Conservation (phyloP, 2,888 invertebrate species). For the Epinotia demarniana region DNA sequence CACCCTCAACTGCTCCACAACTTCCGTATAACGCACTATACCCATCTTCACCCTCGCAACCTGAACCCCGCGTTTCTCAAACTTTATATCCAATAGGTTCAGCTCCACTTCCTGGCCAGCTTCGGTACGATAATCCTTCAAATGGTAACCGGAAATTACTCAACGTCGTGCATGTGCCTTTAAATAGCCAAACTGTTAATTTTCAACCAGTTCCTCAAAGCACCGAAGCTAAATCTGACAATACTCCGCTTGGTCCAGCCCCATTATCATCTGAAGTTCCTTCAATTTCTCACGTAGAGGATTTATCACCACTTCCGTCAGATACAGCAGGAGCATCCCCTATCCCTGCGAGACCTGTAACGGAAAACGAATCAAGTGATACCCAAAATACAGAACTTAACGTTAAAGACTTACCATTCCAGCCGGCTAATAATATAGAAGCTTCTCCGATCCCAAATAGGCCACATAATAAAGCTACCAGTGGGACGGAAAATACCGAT, state of each 20-base stretch:
- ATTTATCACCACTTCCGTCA: constrained; percentile 16
- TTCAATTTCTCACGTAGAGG: not conserved
- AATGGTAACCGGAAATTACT: constrained; percentile 17
- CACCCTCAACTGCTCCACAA: not conserved
- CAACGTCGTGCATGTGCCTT: not conserved
- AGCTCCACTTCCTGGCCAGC: not conserved
- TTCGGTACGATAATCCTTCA: constrained; percentile 14
- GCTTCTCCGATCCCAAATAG: constrained; percentile 26
- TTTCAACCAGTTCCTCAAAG: not conserved
- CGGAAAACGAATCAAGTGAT: not conserved
- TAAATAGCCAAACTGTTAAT: not conserved
- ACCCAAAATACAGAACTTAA: not conserved
- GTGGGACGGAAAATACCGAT: not conserved
- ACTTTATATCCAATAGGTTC: not conserved
- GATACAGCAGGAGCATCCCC: not conserved
- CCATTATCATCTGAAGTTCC: constrained; percentile 3
- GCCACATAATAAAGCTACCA: not conserved
- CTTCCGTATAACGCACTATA: constrained; percentile 12
- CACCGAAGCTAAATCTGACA: not conserved
- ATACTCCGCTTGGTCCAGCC: constrained; percentile 3
- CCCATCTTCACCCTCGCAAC: not conserved
- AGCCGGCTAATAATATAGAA: constrained; percentile 14
- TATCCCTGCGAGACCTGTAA: not conserved
- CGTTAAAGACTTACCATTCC: not conserved
- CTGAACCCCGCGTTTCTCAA: not conserved